Evolutionary conservation across 2,888 invertebrate genomes (phyloP).

Genomic region (Agapetus fuscipes): DNA sequence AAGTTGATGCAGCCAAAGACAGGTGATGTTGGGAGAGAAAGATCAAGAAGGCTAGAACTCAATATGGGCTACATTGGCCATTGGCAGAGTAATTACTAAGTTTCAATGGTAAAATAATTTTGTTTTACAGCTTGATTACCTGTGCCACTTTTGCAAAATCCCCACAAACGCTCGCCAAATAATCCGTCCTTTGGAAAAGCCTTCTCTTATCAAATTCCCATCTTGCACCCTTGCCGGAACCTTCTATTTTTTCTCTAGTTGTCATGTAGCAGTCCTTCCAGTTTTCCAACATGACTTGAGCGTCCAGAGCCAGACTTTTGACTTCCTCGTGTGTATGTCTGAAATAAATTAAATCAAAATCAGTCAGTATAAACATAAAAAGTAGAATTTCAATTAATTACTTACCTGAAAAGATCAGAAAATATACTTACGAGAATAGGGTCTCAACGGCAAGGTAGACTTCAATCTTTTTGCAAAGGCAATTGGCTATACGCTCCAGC

Average conservation of each 20-base stretch:
- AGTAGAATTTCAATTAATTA: neutral
- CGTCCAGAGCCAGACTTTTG: conserved; percentile 44
- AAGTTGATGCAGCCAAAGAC: too few species aligned
- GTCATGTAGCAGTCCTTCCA: conserved; percentile 72
- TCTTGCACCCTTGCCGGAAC: conserved; percentile 72
- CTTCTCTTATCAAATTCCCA: conserved; percentile 87
- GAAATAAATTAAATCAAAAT: conserved; percentile 17
- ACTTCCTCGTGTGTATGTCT: conserved; percentile 47
- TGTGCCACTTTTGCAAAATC: conserved; percentile 72
- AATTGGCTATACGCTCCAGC: conserved; percentile 74
- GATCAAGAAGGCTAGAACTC: too few species aligned
- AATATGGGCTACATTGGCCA: too few species aligned
- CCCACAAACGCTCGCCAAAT: conserved; percentile 68
- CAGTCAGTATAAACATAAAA: conserved; percentile 1
- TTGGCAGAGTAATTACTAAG: too few species aligned
- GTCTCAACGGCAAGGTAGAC: conserved; percentile 57
- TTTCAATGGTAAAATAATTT: too few species aligned
- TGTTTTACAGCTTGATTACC: too few species aligned
- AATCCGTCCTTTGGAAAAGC: conserved; percentile 77
- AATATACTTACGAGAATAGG: conserved; percentile 62
- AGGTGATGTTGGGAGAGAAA: too few species aligned
- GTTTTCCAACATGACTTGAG: conserved; percentile 56
- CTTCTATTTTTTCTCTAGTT: conserved; percentile 75
- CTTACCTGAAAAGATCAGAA: neutral
- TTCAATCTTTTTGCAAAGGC: conserved; percentile 67